These are phyloP conservation scores for Aquatica leii DNA, from an alignment of 2,888 invertebrate genomes.

Conservation along the genomic window DNA sequence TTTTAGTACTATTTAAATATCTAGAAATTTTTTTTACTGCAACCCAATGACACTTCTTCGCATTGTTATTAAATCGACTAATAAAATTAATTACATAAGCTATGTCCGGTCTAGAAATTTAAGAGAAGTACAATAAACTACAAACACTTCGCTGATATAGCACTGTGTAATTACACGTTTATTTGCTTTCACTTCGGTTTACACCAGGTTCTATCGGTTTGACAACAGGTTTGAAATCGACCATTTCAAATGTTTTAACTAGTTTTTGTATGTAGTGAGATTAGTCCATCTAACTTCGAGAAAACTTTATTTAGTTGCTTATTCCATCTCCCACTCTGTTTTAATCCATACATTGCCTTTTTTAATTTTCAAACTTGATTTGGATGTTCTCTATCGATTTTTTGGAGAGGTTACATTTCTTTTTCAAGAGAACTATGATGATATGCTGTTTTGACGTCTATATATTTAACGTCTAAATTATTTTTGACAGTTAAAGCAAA, in stretches of 20 bases:
- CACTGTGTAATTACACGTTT: too few relatives aligned
- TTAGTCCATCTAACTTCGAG: not conserved
- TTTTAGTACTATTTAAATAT: not conserved
- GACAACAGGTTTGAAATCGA: not conserved
- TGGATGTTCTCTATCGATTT: not conserved
- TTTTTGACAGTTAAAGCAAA: constrained; percentile 17
- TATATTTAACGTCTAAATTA: not conserved
- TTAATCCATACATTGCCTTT: not conserved
- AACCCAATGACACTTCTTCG: not conserved
- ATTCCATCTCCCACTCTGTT: constrained; percentile 1
- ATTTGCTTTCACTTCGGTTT: too few relatives aligned
- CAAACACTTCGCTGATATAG: constrained; percentile 25
- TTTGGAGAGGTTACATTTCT: not conserved
- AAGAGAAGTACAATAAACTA: constrained; percentile 34
- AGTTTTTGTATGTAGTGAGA: not conserved
- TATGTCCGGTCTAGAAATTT: constrained; percentile 37
- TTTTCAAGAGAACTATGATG: constrained; percentile 5
- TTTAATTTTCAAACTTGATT: not conserved
- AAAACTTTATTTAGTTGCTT: too few relatives aligned
- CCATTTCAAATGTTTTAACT: not conserved
- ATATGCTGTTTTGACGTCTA: constrained; percentile 8
- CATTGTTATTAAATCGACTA: constrained; percentile 25
- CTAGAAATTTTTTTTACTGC: not conserved
- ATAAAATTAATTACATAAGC: constrained; percentile 34
- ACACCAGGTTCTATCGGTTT: too few relatives aligned